phyloP scores from a whole-genome alignment of 2,797 vertebrate species.

The Esox masquinongy region DNA sequence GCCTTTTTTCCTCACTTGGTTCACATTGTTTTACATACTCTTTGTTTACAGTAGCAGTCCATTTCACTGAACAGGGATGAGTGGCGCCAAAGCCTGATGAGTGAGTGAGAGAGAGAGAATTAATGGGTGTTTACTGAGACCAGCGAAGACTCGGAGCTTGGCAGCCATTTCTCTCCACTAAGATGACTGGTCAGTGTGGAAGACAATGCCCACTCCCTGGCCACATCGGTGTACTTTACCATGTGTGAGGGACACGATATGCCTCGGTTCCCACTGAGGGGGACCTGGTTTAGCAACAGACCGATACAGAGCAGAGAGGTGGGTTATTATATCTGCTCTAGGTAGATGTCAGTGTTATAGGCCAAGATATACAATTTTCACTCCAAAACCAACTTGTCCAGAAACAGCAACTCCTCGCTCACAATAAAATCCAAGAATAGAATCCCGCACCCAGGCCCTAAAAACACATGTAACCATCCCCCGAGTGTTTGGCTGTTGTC shows the following conservation, averaged over 20 bases:
- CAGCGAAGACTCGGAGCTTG: neutral
- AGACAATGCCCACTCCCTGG: neutral
- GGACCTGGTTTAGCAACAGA: neutral
- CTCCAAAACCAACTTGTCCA: neutral
- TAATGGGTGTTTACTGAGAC: conserved; percentile 35
- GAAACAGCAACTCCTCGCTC: neutral
- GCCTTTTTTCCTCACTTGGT: neutral
- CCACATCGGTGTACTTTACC: neutral
- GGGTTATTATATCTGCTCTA: neutral
- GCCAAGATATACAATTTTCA: neutral
- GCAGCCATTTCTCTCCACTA: neutral
- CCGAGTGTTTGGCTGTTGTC: neutral
- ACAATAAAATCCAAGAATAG: neutral
- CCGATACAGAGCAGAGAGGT: neutral
- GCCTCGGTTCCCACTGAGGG: neutral
- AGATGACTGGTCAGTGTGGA: neutral
- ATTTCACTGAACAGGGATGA: conserved; percentile 14
- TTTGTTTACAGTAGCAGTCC: conserved; percentile 24
- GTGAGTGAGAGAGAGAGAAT: conserved; percentile 13
- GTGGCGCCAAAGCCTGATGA: conserved; percentile 10
- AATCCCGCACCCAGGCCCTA: neutral
- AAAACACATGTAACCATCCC: neutral
- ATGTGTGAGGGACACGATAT: neutral
- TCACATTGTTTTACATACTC: conserved; percentile 9
- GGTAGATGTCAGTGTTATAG: neutral